Evolutionary conservation across 2,113 vertebrate genomes (phyloP).

Genomic region (Sigmodon hispidus): DNA sequence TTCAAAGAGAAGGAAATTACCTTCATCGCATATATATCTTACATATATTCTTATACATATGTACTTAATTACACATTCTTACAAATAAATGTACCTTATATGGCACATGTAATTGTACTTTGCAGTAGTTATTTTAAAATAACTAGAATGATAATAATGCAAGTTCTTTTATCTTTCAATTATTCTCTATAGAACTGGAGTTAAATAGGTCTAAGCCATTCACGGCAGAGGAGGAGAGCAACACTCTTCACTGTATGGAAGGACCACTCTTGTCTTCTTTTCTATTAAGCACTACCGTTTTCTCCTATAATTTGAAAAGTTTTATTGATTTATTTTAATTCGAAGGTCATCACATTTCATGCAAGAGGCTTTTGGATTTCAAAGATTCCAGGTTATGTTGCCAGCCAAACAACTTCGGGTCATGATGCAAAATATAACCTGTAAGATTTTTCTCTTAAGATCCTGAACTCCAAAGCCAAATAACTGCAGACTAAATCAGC

Average conservation of each 20-base stretch:
- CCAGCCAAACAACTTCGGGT: conserved; percentile 21
- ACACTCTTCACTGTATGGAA: background rate
- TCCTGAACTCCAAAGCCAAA: conserved; percentile 75
- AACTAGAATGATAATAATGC: background rate
- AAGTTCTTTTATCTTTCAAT: background rate
- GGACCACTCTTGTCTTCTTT: background rate
- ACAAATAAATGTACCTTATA: background rate
- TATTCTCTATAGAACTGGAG: background rate
- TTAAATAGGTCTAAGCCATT: conserved; percentile 15
- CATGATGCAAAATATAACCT: conserved; percentile 66
- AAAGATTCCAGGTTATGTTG: conserved; percentile 47
- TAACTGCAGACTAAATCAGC: conserved; percentile 74
- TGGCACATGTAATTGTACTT: background rate
- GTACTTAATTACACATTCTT: background rate
- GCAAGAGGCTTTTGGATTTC: background rate
- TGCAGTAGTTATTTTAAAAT: conserved; percentile 22
- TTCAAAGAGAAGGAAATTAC: background rate
- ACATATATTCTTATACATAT: background rate
- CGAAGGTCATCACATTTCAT: conserved; percentile 61
- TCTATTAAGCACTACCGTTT: conserved; percentile 8
- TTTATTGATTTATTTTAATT: conserved; percentile 29
- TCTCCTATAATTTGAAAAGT: conserved; percentile 39
- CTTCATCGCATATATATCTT: background rate
- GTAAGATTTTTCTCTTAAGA: conserved; percentile 12
- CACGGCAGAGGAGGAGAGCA: background rate